A percentile compares a stretch with the other conserved stretches of the same genome.
Evolutionary conservation across 2,797 vertebrate species (phyloP).

Genomic region (Psittacula echo): DNA sequence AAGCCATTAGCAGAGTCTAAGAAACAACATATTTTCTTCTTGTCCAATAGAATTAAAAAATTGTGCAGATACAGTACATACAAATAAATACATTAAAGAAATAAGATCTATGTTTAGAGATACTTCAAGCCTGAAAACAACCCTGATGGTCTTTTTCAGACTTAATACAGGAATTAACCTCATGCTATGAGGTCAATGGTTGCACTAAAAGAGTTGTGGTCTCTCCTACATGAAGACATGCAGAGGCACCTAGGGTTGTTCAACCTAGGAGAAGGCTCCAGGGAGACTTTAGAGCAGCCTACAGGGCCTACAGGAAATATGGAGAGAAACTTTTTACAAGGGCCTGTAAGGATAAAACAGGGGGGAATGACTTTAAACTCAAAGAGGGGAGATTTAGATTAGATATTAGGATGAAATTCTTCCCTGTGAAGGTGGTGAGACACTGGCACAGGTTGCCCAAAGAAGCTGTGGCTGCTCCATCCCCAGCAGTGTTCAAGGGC

Average conservation of each 20-base stretch:
- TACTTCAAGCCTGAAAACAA: not conserved
- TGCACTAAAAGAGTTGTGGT: not conserved
- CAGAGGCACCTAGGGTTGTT: not conserved
- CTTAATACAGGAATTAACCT: not conserved
- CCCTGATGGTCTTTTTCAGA: not conserved
- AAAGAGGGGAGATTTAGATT: not conserved
- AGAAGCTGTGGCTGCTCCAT: not conserved
- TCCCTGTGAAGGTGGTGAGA: not conserved
- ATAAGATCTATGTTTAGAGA: not conserved
- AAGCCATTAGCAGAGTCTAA: not conserved
- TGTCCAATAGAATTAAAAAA: not conserved
- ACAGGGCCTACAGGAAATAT: not conserved
- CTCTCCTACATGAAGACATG: not conserved
- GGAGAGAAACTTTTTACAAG: not conserved
- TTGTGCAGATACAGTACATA: not conserved
- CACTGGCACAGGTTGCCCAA: too few relatives aligned
- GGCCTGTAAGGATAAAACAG: not conserved
- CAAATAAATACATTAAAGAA: not conserved
- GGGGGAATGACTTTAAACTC: not conserved
- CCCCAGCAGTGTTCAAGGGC: not conserved
- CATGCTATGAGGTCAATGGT: not conserved
- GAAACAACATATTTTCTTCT: not conserved
- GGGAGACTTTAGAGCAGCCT: not conserved
- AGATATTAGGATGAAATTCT: not conserved
- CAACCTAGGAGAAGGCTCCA: not conserved